A percentile compares a stretch with the other conserved stretches of the same genome.
These are phyloP conservation scores for Spodoptera frugiperda DNA, from an alignment of 1,140 invertebrate species.

Conservation along the genomic window DNA sequence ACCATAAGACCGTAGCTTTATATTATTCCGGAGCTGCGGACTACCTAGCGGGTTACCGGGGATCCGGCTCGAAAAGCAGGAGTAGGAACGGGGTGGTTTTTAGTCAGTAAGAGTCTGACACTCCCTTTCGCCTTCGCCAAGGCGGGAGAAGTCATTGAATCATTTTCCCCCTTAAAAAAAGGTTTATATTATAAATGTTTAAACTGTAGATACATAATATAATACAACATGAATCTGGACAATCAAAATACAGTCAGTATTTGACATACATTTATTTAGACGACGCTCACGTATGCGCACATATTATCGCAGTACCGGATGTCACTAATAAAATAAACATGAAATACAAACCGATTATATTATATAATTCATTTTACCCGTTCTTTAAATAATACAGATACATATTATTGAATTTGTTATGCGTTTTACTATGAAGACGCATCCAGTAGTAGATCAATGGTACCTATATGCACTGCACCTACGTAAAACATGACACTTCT, in stretches of 20 bases:
- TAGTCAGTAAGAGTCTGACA: no score
- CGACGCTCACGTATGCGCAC: not conserved
- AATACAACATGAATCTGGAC: not conserved
- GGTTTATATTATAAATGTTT: no score
- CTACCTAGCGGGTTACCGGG: no score
- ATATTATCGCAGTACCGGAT: slow-evolving; percentile 43
- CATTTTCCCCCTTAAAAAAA: no score
- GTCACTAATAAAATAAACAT: slow-evolving; percentile 49
- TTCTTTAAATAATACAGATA: slow-evolving; percentile 23
- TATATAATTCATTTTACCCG: slow-evolving; percentile 33
- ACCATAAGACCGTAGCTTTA: no score
- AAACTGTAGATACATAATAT: no score
- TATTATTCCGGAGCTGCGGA: no score
- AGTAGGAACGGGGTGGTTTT: no score
- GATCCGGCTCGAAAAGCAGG: no score
- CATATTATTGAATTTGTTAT: slow-evolving; percentile 40
- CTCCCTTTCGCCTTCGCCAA: no score
- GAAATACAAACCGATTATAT: slow-evolving; percentile 21
- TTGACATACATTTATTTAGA: slow-evolving; percentile 36
- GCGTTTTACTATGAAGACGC: slow-evolving; percentile 75
- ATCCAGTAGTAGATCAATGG: slow-evolving; percentile 52
- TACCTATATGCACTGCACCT: slow-evolving; percentile 21
- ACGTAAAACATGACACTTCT: slow-evolving; percentile 1
- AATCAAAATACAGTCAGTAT: slow-evolving; percentile 9
- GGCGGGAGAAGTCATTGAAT: no score